Percentiles rank a stretch among this genome's conserved stretches.
These are phyloP conservation scores for Dasypolia templi DNA, from an alignment of 2,888 invertebrate species.

Conservation along the genomic window DNA sequence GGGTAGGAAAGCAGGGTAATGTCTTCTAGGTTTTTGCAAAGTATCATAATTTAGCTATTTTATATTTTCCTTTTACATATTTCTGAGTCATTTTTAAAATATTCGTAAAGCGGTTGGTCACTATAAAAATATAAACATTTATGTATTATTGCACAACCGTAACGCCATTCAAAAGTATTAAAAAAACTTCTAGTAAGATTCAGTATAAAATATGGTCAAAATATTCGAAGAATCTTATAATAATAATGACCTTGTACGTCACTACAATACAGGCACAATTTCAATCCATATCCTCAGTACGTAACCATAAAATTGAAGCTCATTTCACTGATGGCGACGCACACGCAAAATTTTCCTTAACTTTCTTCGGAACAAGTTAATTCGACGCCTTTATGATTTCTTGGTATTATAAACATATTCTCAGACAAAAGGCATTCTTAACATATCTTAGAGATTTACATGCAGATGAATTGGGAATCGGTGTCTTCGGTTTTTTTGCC, in stretches of 20 bases:
- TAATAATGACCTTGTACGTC: not conserved
- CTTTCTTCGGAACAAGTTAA: constrained; percentile 43
- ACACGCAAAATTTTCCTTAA: constrained; percentile 24
- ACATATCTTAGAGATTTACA: not conserved
- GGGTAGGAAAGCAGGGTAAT: constrained; percentile 34
- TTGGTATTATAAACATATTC: not conserved
- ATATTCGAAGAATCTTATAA: not conserved
- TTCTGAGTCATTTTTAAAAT: not conserved
- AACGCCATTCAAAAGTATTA: not conserved
- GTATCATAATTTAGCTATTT: not conserved
- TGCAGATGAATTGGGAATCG: not conserved
- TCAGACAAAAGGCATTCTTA: not conserved
- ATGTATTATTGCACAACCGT: not conserved
- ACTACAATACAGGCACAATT: constrained; percentile 43
- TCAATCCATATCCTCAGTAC: constrained; percentile 6
- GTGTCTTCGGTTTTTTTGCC: no score
- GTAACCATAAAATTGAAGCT: constrained; percentile 3
- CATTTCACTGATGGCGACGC: constrained; percentile 28
- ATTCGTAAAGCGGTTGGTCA: not conserved
- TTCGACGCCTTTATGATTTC: not conserved
- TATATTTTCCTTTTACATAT: not conserved
- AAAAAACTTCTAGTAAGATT: not conserved
- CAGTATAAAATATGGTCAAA: not conserved
- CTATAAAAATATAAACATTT: not conserved
- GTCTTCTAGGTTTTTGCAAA: not conserved